Base-by-base conservation (phyloP, 2,888 invertebrate species). In the Zaprionus lineosus region DNA sequence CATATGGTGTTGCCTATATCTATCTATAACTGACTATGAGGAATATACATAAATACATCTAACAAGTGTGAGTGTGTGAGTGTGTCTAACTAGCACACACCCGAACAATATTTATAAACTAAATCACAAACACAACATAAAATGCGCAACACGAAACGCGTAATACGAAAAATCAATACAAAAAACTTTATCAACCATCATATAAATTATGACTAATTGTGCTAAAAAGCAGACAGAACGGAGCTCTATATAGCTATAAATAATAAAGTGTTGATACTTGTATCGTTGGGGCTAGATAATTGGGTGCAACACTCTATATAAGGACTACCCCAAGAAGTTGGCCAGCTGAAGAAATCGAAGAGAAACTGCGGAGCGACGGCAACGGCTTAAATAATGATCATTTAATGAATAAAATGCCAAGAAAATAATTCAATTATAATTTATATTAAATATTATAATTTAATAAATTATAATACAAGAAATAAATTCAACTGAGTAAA, bases 191-290 rank as follows among this genome's bases (percentile, higher is more conserved):
- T 79, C 86, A 72, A 62, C 48, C 43, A 31, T 56, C 41, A 62
- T 59, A 75, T 85, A 85, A 79, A 79, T 84, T 83, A 83, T 79
- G 79, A 83, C 86, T 83, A 79, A 85, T 85, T 85, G 86, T 79
- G 86, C 79, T 79, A 79, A 85, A 83, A 79, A 65, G 81, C 79
- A 72, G 83, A 75, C 81, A 56, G 41, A 60, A 55, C 66, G 69
- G 68, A 39, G n/a, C 48, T 37, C 40, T 26, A 28, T 74, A 59
- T 40, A 50, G 65, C 70, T 56, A 74, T 59, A 61, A 71, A 69
- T 71, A 83, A 78, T 79, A 83, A 59, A 53, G 36, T 56, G 57
- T 65, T 65, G 79, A 72, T 52, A 67, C 19, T 36, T 14, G 53
- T 51, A 16, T 16, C n/a, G 7, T 11, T 47, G 18, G 28, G n/a